These are phyloP conservation scores for Priocnemis perturbator DNA, from an alignment of 2,888 invertebrate species.

Conservation along the genomic window DNA sequence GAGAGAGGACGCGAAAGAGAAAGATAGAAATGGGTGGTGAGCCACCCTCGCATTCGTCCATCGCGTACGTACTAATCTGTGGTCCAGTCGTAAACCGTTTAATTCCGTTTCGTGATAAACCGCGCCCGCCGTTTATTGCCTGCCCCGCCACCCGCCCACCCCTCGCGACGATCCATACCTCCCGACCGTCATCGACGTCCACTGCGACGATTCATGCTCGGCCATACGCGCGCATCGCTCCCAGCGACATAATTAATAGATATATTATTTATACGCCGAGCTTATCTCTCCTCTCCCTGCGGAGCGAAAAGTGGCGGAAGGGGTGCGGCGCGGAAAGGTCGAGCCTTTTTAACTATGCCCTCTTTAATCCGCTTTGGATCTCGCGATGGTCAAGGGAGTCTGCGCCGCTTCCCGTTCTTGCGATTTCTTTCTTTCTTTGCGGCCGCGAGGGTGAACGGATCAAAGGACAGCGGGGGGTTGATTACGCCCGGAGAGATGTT, in stretches of 20 bases:
- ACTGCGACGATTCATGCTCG: conserved; percentile 27
- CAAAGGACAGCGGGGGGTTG: conserved; percentile 43
- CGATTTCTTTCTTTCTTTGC: conserved; percentile 25
- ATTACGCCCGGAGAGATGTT: conserved; percentile 30
- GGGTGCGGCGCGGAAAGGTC: conserved; percentile 9
- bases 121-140: conserved; percentile 69
- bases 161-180: conserved; percentile 10
- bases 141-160: conserved; percentile 24
- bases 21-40: conserved; percentile 12
- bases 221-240: conserved; percentile 51
- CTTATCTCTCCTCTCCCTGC: conserved; percentile 46
- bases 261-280: conserved; percentile 67
- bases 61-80: conserved; percentile 74
- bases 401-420: too few species aligned
- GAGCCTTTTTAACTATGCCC: conserved; percentile 4
- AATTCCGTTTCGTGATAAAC: conserved; percentile 75
- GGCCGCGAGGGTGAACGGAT: conserved; percentile 12
- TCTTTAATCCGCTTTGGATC: conserved; percentile 55
- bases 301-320: conserved; percentile 12
- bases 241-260: conserved; percentile 71
- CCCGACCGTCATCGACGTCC: neutral
- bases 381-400: conserved; percentile 39
- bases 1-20: neutral
- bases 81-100: conserved; percentile 75
- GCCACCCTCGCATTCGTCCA: conserved; percentile 69